A percentile compares a stretch with the other conserved stretches of the same genome.
Evolutionary conservation across 2,888 invertebrate species (phyloP).

Genomic region (Sicus ferrugineus): DNA sequence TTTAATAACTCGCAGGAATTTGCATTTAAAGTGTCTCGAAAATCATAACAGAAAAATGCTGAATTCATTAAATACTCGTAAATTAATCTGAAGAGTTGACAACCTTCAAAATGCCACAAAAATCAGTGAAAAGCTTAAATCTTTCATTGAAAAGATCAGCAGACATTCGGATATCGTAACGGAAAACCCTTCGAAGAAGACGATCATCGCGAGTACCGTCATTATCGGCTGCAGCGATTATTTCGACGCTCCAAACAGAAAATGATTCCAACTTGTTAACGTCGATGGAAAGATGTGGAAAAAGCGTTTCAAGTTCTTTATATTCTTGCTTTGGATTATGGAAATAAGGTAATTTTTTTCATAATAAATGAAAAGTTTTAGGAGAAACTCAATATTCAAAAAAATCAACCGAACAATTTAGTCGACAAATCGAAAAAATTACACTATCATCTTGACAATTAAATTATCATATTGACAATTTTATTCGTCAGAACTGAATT

Average conservation of each 20-base stretch:
- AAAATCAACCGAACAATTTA: neutral
- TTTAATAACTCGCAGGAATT: neutral
- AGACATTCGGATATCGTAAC: too few species aligned
- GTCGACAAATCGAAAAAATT: neutral
- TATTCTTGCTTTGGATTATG: constrained; percentile 64
- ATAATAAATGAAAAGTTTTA: neutral
- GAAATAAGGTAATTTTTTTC: constrained; percentile 64
- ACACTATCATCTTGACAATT: too few species aligned
- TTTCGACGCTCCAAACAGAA: constrained; percentile 10
- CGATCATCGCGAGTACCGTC: too few species aligned
- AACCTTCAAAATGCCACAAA: constrained; percentile 21
- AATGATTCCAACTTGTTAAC: constrained; percentile 23
- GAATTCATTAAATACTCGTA: neutral
- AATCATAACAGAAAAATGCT: neutral
- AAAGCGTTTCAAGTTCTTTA: constrained; percentile 62
- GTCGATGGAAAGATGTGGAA: constrained; percentile 58
- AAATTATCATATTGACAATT: too few species aligned
- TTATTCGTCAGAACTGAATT: too few species aligned
- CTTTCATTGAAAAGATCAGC: too few species aligned
- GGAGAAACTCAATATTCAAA: neutral
- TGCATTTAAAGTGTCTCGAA: neutral
- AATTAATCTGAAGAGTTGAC: too few species aligned
- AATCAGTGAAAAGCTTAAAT: neutral
- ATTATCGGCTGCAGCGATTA: constrained; percentile 3
- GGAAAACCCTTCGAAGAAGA: too few species aligned